Evolutionary conservation across 2,113 vertebrate species (phyloP).

Genomic region (Lethenteron reissneri): DNA sequence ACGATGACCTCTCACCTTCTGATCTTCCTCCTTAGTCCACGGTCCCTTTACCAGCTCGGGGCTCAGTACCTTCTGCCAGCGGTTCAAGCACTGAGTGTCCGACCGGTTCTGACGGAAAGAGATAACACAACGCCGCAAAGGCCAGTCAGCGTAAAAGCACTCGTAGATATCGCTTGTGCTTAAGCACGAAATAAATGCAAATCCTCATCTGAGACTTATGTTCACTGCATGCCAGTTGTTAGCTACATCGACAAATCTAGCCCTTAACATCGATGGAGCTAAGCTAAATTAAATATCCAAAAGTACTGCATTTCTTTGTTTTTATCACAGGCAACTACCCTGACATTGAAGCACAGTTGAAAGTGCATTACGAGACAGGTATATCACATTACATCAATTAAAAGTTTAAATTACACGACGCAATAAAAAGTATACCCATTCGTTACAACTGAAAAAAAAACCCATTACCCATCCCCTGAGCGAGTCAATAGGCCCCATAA

Average conservation of each 20-base stretch:
- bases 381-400: too few species aligned
- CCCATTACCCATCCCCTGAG: too few species aligned
- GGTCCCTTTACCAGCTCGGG: constrained; percentile 97
- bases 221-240: constrained; percentile 11
- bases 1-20: constrained; percentile 40
- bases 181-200: constrained; percentile 17
- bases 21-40: constrained; percentile 98
- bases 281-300: not conserved
- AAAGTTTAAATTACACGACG: too few species aligned
- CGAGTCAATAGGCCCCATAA: too few species aligned
- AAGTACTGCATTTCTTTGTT: too few species aligned
- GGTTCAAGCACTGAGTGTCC: constrained; percentile 91
- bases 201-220: constrained; percentile 15
- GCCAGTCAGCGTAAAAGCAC: not conserved
- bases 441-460: too few species aligned
- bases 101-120: constrained; percentile 50
- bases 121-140: not conserved
- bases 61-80: constrained; percentile 97
- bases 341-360: too few species aligned
- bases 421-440: too few species aligned
- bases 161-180: constrained; percentile 13
- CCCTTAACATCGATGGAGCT: not conserved
- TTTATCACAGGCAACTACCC: too few species aligned
- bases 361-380: too few species aligned
- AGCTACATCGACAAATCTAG: constrained; percentile 12